Conservation (phyloP, 2,113 vertebrate genomes). For the Piprites chloris region DNA sequence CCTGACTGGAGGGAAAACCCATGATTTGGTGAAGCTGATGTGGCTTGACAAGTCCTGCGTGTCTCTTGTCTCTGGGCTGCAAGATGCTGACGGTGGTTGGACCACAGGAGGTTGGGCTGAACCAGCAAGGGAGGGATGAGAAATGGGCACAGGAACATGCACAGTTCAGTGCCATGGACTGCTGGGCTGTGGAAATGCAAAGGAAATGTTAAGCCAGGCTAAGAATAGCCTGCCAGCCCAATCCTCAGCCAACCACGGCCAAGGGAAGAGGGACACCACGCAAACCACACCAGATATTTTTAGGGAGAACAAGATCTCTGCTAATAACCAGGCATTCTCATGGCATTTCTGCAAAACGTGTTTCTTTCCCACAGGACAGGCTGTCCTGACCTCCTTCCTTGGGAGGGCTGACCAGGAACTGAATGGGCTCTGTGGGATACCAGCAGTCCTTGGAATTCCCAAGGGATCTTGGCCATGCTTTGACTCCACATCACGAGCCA, state of each 20-base stretch:
- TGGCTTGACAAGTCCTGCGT: background rate
- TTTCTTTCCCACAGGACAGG: background rate
- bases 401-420: background rate
- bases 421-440: background rate
- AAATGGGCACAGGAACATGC: background rate
- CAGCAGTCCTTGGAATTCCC: background rate
- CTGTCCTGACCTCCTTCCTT: background rate
- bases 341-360: background rate
- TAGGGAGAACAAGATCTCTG: background rate
- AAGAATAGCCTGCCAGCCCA: background rate
- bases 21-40: background rate
- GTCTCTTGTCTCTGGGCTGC: background rate
- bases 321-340: background rate
- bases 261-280: background rate
- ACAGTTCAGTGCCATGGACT: background rate
- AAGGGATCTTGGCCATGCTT: background rate
- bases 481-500: accelerated
- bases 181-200: background rate
- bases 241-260: background rate
- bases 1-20: background rate
- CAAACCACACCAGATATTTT: conserved; percentile 7
- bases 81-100: background rate
- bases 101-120: background rate
- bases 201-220: background rate
- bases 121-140: background rate